phyloP scores from a whole-genome alignment of 2,113 vertebrate species.

The Aphyosemion australe region DNA sequence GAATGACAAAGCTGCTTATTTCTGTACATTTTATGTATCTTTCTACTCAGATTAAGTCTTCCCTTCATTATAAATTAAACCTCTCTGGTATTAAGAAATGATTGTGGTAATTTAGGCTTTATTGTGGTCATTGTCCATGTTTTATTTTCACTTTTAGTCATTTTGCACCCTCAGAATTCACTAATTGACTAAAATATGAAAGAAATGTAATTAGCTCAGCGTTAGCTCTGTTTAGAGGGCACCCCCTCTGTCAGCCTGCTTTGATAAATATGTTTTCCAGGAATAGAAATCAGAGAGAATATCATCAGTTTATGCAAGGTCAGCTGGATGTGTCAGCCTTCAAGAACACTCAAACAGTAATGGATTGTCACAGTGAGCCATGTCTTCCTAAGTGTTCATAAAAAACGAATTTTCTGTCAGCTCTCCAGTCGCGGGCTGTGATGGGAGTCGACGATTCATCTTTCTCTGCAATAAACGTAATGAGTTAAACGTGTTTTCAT shows the following conservation, averaged over 20 bases:
- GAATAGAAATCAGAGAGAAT: slow-evolving; percentile 7
- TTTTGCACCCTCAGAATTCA: slow-evolving; percentile 8
- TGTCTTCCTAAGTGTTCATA: slow-evolving; percentile 4
- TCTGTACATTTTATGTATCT: background rate
- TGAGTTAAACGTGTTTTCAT: slow-evolving; percentile 66
- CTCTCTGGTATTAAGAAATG: background rate
- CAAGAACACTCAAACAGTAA: slow-evolving; percentile 15
- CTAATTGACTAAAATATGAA: slow-evolving; percentile 31
- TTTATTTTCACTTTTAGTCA: slow-evolving; percentile 20
- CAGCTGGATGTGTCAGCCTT: slow-evolving; percentile 26
- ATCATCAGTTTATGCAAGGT: slow-evolving; percentile 26
- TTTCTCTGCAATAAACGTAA: slow-evolving; percentile 49
- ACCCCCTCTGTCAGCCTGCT: slow-evolving; percentile 16
- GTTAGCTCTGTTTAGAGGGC: slow-evolving; percentile 9
- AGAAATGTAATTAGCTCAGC: slow-evolving; percentile 42
- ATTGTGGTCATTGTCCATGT: background rate
- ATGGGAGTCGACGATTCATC: slow-evolving; percentile 39
- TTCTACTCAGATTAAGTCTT: background rate
- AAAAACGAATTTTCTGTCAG: background rate
- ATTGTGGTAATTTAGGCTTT: background rate
- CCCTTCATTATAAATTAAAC: background rate
- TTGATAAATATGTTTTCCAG: slow-evolving; percentile 37
- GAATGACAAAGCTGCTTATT: slow-evolving; percentile 1
- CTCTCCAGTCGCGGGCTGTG: background rate
- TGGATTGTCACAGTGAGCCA: slow-evolving; percentile 11